Percentiles rank a stretch among this genome's conserved stretches.
Conservation (phyloP, 2,797 vertebrate species). For the Trichosurus vulpecula region DNA sequence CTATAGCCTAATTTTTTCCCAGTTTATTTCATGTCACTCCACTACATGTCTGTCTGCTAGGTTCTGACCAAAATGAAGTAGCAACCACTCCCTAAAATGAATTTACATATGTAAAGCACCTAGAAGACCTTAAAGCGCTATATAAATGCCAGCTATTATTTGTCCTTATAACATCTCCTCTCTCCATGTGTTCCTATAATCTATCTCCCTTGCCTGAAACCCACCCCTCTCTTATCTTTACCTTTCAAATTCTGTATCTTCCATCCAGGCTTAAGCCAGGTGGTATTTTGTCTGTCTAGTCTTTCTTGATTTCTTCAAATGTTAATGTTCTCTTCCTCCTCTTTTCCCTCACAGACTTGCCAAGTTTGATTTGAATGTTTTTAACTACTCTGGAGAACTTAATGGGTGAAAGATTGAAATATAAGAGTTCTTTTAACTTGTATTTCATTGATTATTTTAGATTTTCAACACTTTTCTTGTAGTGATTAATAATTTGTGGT, state of each 20-base stretch:
- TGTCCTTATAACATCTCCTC: not conserved
- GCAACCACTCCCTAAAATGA: not conserved
- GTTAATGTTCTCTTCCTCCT: not conserved
- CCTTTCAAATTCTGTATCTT: not conserved
- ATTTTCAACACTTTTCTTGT: not conserved
- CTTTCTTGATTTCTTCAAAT: not conserved
- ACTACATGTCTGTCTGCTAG: not conserved
- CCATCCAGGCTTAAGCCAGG: not conserved
- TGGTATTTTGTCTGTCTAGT: not conserved
- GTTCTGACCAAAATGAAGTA: not conserved
- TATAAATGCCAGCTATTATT: not conserved
- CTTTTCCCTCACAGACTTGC: not conserved
- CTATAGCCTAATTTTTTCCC: not conserved
- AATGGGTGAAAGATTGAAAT: not conserved
- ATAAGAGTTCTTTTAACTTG: not conserved
- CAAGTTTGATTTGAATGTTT: not conserved
- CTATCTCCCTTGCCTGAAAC: not conserved
- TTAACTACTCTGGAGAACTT: not conserved
- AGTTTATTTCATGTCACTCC: not conserved
- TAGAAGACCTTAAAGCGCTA: not conserved
- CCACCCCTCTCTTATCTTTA: not conserved
- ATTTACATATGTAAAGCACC: not conserved
- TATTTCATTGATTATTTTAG: not conserved
- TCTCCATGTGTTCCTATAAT: not conserved
- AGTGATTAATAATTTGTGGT: not conserved